These are phyloP conservation scores for Trematocara macrostoma DNA, from an alignment of 2,113 vertebrate genomes.

Conservation along the genomic window DNA sequence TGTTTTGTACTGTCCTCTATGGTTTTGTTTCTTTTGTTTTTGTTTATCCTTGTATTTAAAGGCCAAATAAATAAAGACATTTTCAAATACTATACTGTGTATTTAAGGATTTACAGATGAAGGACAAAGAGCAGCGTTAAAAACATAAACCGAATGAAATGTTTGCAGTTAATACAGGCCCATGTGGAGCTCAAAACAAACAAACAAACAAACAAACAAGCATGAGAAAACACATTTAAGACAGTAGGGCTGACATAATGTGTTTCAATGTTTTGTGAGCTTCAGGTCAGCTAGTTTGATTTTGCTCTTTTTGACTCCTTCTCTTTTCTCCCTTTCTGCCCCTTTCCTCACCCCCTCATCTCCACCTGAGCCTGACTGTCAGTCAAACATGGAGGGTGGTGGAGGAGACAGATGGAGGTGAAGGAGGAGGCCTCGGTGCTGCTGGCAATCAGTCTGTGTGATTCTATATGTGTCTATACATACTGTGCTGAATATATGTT, in stretches of 20 bases:
- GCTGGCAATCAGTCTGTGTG: conserved; percentile 37
- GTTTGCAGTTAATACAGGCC: not conserved
- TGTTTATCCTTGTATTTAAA: not conserved
- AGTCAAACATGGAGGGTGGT: conserved; percentile 27
- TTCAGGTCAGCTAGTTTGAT: not conserved
- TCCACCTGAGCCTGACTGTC: conserved; percentile 51
- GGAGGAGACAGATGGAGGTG: conserved; percentile 63
- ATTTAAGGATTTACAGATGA: not conserved
- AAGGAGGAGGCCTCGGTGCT: conserved; percentile 52
- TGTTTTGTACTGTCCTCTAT: not conserved
- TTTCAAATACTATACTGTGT: not conserved
- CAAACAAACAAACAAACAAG: not conserved
- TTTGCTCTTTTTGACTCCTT: not conserved
- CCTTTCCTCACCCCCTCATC: not conserved
- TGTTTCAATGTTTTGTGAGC: not conserved
- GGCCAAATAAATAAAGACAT: not conserved
- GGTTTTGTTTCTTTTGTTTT: not conserved
- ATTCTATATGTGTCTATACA: conserved; percentile 41
- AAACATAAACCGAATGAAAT: not conserved
- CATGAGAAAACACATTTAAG: not conserved
- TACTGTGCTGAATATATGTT: conserved; percentile 28
- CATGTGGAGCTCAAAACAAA: not conserved
- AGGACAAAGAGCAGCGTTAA: not conserved
- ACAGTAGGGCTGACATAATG: not conserved
- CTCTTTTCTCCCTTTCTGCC: not conserved